phyloP scores from a whole-genome alignment of 2,888 invertebrate genomes.

The Drosophila colorata region DNA sequence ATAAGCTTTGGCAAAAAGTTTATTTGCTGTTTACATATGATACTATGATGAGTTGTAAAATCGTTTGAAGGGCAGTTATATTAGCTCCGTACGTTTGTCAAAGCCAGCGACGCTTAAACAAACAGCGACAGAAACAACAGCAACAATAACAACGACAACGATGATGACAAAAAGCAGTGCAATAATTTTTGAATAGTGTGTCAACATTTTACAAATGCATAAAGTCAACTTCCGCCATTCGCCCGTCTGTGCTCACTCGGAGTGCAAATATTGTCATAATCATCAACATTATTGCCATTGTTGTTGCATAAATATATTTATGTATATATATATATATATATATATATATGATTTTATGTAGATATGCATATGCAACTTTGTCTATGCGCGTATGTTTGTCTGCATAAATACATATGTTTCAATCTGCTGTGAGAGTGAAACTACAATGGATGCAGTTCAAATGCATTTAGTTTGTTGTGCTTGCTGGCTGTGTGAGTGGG shows the following conservation, averaged over 20 bases:
- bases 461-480: conserved; percentile 57
- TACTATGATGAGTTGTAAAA: conserved; percentile 31
- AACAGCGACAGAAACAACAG: conserved; percentile 23
- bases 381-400: conserved; percentile 23
- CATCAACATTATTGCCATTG: conserved; percentile 72
- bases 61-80: conserved; percentile 43
- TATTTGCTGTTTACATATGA: conserved; percentile 52
- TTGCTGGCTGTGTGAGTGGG: conserved; percentile 16
- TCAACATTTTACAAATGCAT: conserved; percentile 79
- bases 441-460: conserved; percentile 52
- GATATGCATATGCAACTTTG: conserved; percentile 14
- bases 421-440: conserved; percentile 43
- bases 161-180: conserved; percentile 68
- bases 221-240: conserved; percentile 74
- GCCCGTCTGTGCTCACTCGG: conserved; percentile 50
- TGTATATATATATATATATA: conserved; percentile 6
- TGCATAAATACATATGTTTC: conserved; percentile 54
- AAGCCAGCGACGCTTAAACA: conserved; percentile 36
- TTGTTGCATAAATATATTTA: conserved; percentile 47
- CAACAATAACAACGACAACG: conserved; percentile 13
- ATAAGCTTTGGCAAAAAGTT: conserved; percentile 31
- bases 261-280: conserved; percentile 80
- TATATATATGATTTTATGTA: conserved; percentile 22
- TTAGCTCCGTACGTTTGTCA: conserved; percentile 50
- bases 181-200: conserved; percentile 79